Evolutionary conservation across 2,797 vertebrate species (phyloP), one percentile per base, ranked within the genome.

Genomic region (Benthosema pterotum): DNA sequence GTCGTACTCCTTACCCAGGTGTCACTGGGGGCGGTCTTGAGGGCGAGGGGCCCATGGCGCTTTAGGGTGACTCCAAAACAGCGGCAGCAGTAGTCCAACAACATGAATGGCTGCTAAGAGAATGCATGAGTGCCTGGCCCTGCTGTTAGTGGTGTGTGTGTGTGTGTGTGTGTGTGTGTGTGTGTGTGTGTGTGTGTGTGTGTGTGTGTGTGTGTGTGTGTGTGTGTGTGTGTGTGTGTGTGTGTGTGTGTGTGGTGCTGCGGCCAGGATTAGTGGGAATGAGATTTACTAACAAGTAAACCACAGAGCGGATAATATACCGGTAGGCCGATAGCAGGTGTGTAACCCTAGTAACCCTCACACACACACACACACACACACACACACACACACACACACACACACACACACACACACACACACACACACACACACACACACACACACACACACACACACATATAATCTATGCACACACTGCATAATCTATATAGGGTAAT

Each of bases 1-100:
- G 2, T 57, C 42, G n/a, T n/a, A n/a, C n/a, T 2, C 2, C 91
- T 95, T 96, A 96, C 95, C 94, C 93, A 95, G 61, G 93, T 95
- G 68, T 95, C 92, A 73, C 89, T 91, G 83, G 89, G 87, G 79
- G 93, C 93, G 84, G 91, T 86, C 90, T 93, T 94, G 90, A 95
- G 80, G 75, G 92, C 87, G 84, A 94, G 80, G 62, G 87, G 80
- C 74, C 90, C 93, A 90, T 93, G 91, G 78, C 88, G 85, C 78
- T 89, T 91, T 78, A 90, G 87, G 8, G 88, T 82, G 72, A 88
- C 74, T 81, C 89, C 90, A 87, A 82, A 93, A 73, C 91, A 92
- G 64, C 91, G 89, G 82, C 85, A 91, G 67, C 91, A 93, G 75
- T 83, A 92, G 85, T 93, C 89, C 87, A 89, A 91, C 83, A 92